phyloP scores from a whole-genome alignment of 2,797 vertebrate genomes.

The Tokudaia tokunoshimensis region DNA sequence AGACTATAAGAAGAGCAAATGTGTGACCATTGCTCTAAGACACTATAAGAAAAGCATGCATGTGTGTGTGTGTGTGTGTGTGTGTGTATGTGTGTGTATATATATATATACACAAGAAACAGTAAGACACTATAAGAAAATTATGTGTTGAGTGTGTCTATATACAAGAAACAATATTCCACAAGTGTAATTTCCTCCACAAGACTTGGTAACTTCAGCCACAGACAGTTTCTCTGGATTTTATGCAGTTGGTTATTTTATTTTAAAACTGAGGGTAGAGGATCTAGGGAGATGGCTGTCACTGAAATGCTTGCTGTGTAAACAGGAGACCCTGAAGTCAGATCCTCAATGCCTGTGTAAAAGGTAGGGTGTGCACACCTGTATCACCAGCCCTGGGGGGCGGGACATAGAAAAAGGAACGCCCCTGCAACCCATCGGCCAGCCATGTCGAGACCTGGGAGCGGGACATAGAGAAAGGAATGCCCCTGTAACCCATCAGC shows the following conservation, averaged over 20 bases:
- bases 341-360: not conserved
- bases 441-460: not conserved
- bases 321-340: not conserved
- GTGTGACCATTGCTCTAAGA: too few species aligned
- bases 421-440: too few species aligned
- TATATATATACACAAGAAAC: not conserved
- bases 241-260: not conserved
- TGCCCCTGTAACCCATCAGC: too few species aligned
- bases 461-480: not conserved
- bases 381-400: not conserved
- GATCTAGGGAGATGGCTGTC: not conserved
- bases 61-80: not conserved
- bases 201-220: not conserved
- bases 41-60: not conserved
- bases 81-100: not conserved
- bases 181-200: not conserved
- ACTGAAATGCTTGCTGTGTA: not conserved
- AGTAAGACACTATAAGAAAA: not conserved
- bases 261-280: not conserved
- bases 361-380: not conserved
- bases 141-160: not conserved
- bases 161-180: not conserved
- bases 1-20: not conserved
- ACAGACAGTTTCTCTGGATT: conserved; percentile 5
- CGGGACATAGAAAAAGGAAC: not conserved